These are phyloP conservation scores for Cyphomyrus plagiostoma DNA, from an alignment of 2,113 vertebrate species.

Conservation along the genomic window DNA sequence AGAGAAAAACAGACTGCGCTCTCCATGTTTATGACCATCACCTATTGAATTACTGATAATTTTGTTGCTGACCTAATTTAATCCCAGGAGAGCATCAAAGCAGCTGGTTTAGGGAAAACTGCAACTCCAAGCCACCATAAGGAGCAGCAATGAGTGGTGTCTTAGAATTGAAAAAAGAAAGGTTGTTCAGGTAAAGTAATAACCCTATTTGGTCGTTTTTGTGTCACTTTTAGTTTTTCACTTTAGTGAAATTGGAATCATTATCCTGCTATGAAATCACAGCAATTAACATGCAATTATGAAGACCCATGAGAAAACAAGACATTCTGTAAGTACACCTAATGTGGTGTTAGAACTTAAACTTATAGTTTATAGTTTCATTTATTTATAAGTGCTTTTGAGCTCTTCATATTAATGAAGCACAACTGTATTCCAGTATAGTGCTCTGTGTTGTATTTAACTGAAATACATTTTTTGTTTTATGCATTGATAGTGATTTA, in stretches of 20 bases:
- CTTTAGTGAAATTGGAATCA: not conserved
- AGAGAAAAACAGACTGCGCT: not conserved
- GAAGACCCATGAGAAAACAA: not conserved
- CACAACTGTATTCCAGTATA: not conserved
- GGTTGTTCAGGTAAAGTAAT: not conserved
- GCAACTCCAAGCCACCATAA: not conserved
- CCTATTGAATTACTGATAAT: not conserved
- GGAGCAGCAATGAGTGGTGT: not conserved
- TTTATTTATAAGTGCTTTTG: not conserved
- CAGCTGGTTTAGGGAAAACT: not conserved
- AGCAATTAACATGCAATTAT: not conserved
- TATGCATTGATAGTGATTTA: not conserved
- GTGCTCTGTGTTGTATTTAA: not conserved
- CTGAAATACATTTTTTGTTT: not conserved
- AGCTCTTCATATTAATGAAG: not conserved
- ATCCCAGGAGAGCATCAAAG: not conserved
- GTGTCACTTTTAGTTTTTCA: not conserved
- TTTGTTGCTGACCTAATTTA: not conserved
- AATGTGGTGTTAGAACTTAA: not conserved
- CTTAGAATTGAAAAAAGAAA: not conserved
- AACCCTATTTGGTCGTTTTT: not conserved
- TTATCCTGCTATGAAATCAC: not conserved
- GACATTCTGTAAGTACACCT: not conserved
- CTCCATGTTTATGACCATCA: not conserved
- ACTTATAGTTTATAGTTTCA: too few species aligned